Base-by-base conservation (phyloP, 2,113 vertebrate genomes). In the Cettia cetti region DNA sequence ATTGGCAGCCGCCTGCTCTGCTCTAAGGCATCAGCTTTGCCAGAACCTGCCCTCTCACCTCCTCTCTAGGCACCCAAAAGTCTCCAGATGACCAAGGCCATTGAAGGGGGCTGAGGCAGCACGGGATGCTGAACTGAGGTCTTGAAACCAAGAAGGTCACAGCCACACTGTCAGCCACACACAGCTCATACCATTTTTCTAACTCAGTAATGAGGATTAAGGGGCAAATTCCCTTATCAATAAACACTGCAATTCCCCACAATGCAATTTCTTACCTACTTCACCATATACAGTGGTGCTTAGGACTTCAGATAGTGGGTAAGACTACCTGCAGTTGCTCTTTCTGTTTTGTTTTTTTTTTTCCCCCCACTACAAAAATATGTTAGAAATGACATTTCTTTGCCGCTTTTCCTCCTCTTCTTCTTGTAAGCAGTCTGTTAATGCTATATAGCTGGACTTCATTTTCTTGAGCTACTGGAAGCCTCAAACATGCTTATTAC, bases 401-500 rank as follows among this genome's bases (percentile, higher is more conserved):
- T 80, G 14, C 27, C 81, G n/a, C 22, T n/a, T 90, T 85, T 75
- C 12, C 11, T 56, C 35, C 8, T 79, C 52, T 14, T 70, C 77
- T 60, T 90, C n/a, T 26, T 54, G 16, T 52, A 78, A 0, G 0
- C 44, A 63, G 20, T 33, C n/a, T 86, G 22, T 47, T 68, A 86
- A 49, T 16, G 20, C 20, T 65, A 70, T 50, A 37, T 69, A 30
- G 54, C 24, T 85, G 65, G 57, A 68, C 54, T 74, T 74, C 33
- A 50, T 93, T 92, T 83, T 77, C 54, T 70, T 59, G 68, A 89
- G 19, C 50, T 63, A 28, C 63, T 74, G 68, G 16, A 59, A 77
- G 47, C 83, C 66, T 94, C 81, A 68, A 89, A 79, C 4, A 6
- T 27, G n/a, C 66, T 92, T 89, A 56, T 78, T 83, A 54, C 35